Base-by-base conservation (phyloP, 2,797 vertebrate genomes). In the Gymnothorax reevesii region DNA sequence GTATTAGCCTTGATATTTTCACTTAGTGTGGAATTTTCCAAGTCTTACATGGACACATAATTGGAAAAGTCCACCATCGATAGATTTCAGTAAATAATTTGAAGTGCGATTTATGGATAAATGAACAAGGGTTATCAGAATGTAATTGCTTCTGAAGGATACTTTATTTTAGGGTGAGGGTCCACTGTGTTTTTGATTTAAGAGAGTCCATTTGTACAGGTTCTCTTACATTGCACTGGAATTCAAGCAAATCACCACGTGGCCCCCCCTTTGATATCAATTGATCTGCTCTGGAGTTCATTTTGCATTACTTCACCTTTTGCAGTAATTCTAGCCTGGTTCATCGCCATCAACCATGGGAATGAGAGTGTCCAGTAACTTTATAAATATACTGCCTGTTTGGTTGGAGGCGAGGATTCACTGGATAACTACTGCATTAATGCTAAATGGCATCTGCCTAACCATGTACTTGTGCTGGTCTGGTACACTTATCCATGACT, bases 101-200 rank as follows among this genome's bases (percentile, higher is more conserved):
- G 88, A 71, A 83, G 55, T 60, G 71, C 88, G 55, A 71, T 88
- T 89, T 88, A 92, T 87, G 64, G 80, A 66, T 82, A 86, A 88
- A 82, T 88, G 88, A 88, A 73, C 86, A 88, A 57, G 52, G 22
- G 20, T 77, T 77, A 77, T 85, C 17, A 80, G 59, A 27, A 22
- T 89, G 60, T 88, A 60, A 57, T 86, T 86, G 33, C 84, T 86
- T 85, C 84, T 87, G 86, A 84, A 92, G 90, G 91, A 4, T 57
- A 86, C 55, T 52, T 54, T 20, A 52, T 42, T 84, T 17, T 64
- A 17, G 42, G 59, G 57, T 22, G 25, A 25, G 57, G 27, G 25
- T n/a, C 52, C 54, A 57, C 27, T 69, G 27, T 33, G 10, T 42
- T 75, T 13, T 13, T 80, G 77, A 54, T 17, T 49, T 54, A n/a